Conservation (phyloP, 1,140 invertebrate species). For the Teleopsis dalmanni region DNA sequence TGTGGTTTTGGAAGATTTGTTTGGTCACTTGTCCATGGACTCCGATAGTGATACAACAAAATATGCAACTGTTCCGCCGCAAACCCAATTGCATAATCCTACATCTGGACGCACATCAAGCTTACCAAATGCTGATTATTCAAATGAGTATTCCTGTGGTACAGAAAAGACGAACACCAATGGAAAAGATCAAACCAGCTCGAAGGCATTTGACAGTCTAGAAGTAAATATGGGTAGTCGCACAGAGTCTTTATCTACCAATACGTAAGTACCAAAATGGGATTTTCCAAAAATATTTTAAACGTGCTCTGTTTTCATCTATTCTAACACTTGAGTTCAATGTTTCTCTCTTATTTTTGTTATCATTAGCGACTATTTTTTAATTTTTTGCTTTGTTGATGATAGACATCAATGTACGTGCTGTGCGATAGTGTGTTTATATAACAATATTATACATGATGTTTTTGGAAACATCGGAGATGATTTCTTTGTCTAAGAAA, state of each 20-base stretch:
- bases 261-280: conserved; percentile 27
- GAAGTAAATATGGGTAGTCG: conserved; percentile 37
- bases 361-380: neutral
- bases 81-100: conserved; percentile 27
- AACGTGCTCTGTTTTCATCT: neutral
- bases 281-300: conserved; percentile 8
- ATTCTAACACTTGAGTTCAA: neutral
- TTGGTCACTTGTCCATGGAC: conserved; percentile 39
- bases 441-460: no score
- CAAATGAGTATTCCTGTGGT: conserved; percentile 22
- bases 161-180: conserved; percentile 11
- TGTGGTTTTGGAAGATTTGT: conserved; percentile 39
- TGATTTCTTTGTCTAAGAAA: no score
- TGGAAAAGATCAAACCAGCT: conserved; percentile 6
- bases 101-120: conserved; percentile 19
- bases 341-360: neutral
- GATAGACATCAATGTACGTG: no score
- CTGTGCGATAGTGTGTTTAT: no score
- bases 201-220: conserved; percentile 25
- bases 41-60: conserved; percentile 35
- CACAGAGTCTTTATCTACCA: conserved; percentile 30
- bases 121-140: conserved; percentile 22
- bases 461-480: no score
- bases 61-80: conserved; percentile 40
- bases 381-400: neutral